Base-by-base conservation (phyloP, 2,113 vertebrate genomes). In the Rostratula benghalensis region DNA sequence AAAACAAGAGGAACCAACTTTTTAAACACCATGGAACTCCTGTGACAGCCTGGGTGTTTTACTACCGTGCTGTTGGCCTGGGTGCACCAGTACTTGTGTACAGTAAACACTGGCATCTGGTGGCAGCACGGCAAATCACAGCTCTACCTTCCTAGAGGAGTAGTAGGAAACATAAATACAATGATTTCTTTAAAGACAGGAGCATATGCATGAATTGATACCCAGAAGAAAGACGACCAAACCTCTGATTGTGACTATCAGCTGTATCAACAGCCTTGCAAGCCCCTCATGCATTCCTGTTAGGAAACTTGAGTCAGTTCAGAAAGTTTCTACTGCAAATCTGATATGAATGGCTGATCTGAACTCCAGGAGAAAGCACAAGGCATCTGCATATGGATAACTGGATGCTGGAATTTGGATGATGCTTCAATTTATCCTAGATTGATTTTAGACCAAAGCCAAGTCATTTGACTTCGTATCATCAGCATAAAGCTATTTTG, bases 101-200 rank as follows among this genome's bases (percentile, higher is more conserved):
- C 95, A 86, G 97, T 43, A 77, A 86, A 97, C 94, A 93, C 94
- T 94, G 98, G 79, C 98, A 95, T 94, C 98, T 97, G 95, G 95
- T 84, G 98, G 97, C 69, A 71, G 63, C 7, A 6, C 21, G 10
- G 51, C 20, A 80, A 89, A 95, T 25, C 75, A 93, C 97, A 86
- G 43, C 27, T 39, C n/a, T 18, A 7, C 81, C 59, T 28, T 10
- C 48, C 27, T 3, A 1, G 7, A 16, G 21, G 11, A 50, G 10
- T 12, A 25, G 4, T 22, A 13, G 15, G n/a, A 39, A 81, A 6
- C 46, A 4, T 3, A 43, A 50, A 28, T 1, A 5, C 33, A 7
- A 6, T 25, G 10, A 37, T 35, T 37, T 24, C 41, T 17, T 7
- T 25, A 5, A n/a, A 7, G 51, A 14, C 1, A 35, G 4, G 2